phyloP scores from a whole-genome alignment of 2,797 vertebrate species.

The Danio choprae region DNA sequence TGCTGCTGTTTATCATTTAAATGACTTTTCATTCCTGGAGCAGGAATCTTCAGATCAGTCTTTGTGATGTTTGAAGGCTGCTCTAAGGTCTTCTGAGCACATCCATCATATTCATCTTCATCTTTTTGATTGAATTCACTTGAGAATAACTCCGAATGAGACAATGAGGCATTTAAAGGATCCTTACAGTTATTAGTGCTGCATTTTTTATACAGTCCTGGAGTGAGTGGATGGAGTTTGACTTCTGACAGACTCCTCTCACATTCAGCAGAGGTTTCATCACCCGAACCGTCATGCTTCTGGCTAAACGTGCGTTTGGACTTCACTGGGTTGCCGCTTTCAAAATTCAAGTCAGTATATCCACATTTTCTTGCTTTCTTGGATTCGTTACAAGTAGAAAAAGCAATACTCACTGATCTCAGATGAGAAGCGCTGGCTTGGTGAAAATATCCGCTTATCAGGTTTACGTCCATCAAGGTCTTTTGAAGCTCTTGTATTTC shows the following conservation, averaged over 20 bases:
- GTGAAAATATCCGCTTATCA: slow-evolving; percentile 60
- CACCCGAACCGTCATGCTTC: slow-evolving; percentile 25
- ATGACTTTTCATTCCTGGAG: background rate
- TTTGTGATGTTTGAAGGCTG: background rate
- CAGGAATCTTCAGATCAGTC: slow-evolving; percentile 29
- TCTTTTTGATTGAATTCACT: slow-evolving; percentile 10
- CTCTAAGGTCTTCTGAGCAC: slow-evolving; percentile 15
- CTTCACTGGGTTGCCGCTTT: slow-evolving; percentile 1
- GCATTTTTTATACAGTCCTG: background rate
- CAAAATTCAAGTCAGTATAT: slow-evolving; percentile 19
- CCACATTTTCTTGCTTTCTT: slow-evolving; percentile 6
- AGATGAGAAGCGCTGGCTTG: slow-evolving; percentile 23
- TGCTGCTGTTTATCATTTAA: background rate
- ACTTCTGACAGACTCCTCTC: slow-evolving; percentile 1
- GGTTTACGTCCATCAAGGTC: slow-evolving; percentile 53
- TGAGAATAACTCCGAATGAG: slow-evolving; percentile 1
- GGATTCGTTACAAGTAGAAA: slow-evolving; percentile 20
- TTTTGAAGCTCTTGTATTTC: slow-evolving; percentile 55
- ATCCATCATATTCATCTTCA: slow-evolving; percentile 7
- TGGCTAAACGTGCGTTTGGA: slow-evolving; percentile 26
- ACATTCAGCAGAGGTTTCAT: slow-evolving; percentile 20
- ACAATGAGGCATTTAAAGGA: slow-evolving; percentile 19
- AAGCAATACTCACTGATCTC: slow-evolving; percentile 42
- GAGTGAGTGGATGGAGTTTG: background rate
- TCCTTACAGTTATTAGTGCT: background rate